Evolutionary conservation across 2,113 vertebrate genomes (phyloP).

Genomic region (Oreotrochilus melanogaster): DNA sequence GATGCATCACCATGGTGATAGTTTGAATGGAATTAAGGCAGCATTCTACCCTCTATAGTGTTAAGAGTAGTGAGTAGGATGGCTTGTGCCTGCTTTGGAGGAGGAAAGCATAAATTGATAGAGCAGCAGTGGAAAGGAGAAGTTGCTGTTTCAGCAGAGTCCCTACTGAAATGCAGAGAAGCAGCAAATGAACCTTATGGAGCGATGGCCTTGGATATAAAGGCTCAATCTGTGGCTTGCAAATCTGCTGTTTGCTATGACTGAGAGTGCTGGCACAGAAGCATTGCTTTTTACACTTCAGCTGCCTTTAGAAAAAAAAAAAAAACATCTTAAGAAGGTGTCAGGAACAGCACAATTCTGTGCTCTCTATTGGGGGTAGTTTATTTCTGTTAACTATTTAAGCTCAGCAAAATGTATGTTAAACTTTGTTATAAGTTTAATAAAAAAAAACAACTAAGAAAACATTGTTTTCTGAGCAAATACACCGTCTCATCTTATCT

Average conservation of each 20-base stretch:
- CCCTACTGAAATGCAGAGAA: neutral
- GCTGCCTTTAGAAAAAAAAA: neutral
- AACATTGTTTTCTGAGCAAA: neutral
- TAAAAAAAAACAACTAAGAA: no score
- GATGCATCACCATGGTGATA: rapidly evolving
- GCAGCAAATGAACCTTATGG: neutral
- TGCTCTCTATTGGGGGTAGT: neutral
- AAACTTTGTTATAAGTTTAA: neutral
- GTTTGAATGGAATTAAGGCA: neutral
- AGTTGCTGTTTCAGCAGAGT: neutral
- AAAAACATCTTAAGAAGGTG: neutral
- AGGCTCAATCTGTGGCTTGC: neutral
- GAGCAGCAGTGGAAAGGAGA: neutral
- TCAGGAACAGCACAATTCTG: neutral
- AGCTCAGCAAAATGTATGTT: neutral
- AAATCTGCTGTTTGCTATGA: neutral
- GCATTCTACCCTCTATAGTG: neutral
- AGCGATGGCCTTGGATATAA: neutral
- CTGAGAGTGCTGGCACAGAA: neutral
- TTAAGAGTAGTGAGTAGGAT: neutral
- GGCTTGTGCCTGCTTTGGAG: neutral
- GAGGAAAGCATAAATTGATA: neutral
- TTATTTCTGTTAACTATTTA: neutral
- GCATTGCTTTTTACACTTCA: neutral
- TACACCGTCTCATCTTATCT: neutral